Percentiles rank a stretch among this genome's conserved stretches.
These are phyloP conservation scores for Troglohyphantes excavatus DNA, from an alignment of 2,888 invertebrate species.

Conservation along the genomic window DNA sequence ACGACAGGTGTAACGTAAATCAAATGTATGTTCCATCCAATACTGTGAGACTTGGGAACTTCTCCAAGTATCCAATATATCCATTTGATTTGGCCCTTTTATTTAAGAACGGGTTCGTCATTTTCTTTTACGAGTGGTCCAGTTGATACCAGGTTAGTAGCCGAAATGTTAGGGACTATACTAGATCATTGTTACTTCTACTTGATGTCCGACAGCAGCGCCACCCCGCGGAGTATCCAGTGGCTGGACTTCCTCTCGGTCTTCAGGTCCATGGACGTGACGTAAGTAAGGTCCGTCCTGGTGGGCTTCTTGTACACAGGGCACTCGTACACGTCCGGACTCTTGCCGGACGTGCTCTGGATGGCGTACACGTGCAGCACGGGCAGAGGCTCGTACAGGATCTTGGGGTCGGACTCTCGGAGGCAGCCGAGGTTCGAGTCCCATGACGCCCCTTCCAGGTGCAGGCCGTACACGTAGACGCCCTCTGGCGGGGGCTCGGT, in stretches of 20 bases:
- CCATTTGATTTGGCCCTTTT: no score
- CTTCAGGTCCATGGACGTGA: conserved; percentile 96
- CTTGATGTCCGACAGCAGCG: conserved; percentile 97
- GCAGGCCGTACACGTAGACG: conserved; percentile 87
- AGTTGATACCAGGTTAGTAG: no score
- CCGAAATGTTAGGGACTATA: no score
- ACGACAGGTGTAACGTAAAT: no score
- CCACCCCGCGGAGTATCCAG: conserved; percentile 98
- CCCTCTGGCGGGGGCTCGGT: conserved; percentile 95
- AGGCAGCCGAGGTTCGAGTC: conserved; percentile 94
- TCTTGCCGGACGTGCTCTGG: conserved; percentile 95
- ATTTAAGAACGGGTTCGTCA: no score
- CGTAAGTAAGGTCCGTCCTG: conserved; percentile 96
- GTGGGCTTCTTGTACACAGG: conserved; percentile 98
- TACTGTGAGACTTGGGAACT: no score
- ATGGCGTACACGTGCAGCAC: conserved; percentile 98
- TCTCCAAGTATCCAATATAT: no score
- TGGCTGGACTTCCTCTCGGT: conserved; percentile 86
- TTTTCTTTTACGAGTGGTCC: no score
- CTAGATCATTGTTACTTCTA: no score
- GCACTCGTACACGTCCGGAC: conserved; percentile 95
- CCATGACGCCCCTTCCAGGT: conserved; percentile 95
- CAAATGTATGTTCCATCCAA: no score
- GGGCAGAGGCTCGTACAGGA: conserved; percentile 96
- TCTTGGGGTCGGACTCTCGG: conserved; percentile 95